Percentiles rank a stretch among this genome's conserved stretches.
phyloP scores from a whole-genome alignment of 1,140 invertebrate species.

The Macrobrachium nipponense region DNA sequence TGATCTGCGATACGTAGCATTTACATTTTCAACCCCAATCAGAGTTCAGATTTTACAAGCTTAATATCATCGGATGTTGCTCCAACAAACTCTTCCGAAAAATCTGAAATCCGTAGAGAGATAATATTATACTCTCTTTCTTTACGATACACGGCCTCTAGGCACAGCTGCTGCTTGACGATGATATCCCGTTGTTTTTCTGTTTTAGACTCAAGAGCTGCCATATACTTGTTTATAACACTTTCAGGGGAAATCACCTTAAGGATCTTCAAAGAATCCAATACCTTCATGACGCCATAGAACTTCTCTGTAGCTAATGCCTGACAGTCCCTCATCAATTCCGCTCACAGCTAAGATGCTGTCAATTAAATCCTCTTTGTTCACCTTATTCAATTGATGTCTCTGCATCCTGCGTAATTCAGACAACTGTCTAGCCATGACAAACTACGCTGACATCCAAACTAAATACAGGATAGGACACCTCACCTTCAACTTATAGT shows the following conservation, averaged over 20 bases:
- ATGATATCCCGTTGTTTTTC: slow-evolving; percentile 5
- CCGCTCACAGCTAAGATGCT: slow-evolving; percentile 16
- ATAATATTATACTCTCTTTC: slow-evolving; percentile 34
- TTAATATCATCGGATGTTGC: slow-evolving; percentile 26
- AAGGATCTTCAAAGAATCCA: neutral
- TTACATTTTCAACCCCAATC: neutral
- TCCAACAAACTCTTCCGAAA: slow-evolving; percentile 4
- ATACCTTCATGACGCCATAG: neutral
- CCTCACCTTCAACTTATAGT: no score
- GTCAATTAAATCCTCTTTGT: slow-evolving; percentile 36
- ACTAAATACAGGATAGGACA: no score
- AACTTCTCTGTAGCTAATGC: slow-evolving; percentile 2
- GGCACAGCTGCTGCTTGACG: no score
- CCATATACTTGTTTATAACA: slow-evolving; percentile 14
- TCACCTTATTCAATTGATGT: slow-evolving; percentile 6
- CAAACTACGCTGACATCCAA: no score
- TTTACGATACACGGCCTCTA: slow-evolving; percentile 9
- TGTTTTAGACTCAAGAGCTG: slow-evolving; percentile 4
- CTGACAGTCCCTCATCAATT: neutral
- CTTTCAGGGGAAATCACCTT: slow-evolving; percentile 18
- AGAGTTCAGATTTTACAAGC: neutral
- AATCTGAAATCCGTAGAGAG: slow-evolving; percentile 7
- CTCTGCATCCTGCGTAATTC: slow-evolving; percentile 14
- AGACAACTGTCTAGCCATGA: slow-evolving; percentile 28
- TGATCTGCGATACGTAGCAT: neutral